Conservation (phyloP, 2,888 invertebrate genomes). For the Laspeyria flexula region DNA sequence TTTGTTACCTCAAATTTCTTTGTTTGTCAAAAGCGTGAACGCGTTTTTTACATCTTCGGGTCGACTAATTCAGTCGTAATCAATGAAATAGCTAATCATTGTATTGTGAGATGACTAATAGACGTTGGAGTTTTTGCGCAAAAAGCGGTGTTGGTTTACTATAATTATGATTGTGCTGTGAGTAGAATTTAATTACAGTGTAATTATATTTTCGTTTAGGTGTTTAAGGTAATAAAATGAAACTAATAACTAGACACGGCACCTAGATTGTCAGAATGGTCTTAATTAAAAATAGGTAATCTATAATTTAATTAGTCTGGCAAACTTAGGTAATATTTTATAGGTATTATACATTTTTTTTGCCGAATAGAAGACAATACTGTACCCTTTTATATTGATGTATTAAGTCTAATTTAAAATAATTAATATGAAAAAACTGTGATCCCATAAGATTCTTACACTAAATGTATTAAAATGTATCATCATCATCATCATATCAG, state of each 20-base stretch:
- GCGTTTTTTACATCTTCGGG: slow-evolving; percentile 29
- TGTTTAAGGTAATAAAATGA: slow-evolving; percentile 15
- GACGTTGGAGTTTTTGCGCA: slow-evolving; percentile 19
- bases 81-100: slow-evolving; percentile 43
- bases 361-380: too few species aligned
- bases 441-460: too few species aligned
- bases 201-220: slow-evolving; percentile 3
- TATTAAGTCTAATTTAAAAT: too few species aligned
- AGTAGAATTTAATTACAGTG: slow-evolving; percentile 20
- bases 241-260: slow-evolving; percentile 6
- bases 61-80: slow-evolving; percentile 34
- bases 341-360: too few species aligned
- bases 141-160: slow-evolving; percentile 14
- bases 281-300: background rate
- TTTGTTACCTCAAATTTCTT: slow-evolving; percentile 28
- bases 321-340: background rate
- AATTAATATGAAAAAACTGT: too few species aligned
- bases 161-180: slow-evolving; percentile 25
- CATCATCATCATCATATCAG: too few species aligned
- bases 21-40: slow-evolving; percentile 19
- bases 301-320: background rate
- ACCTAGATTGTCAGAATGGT: background rate
- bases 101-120: slow-evolving; percentile 33
- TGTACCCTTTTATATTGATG: too few species aligned
- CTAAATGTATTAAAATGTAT: too few species aligned